Conservation (phyloP, 2,113 vertebrate genomes). For the Puntigrus tetrazona region DNA sequence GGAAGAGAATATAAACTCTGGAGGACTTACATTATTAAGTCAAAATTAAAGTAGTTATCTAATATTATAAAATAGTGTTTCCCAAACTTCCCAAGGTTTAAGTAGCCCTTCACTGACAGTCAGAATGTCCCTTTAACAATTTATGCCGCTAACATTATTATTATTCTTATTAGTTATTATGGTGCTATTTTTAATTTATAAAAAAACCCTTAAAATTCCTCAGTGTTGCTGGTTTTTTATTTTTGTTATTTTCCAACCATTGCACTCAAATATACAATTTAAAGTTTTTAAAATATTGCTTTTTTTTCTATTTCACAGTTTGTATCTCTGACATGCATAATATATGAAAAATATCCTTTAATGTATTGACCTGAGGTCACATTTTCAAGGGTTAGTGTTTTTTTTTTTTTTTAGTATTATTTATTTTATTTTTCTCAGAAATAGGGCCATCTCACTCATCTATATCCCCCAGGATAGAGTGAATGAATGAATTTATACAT, state of each 20-base stretch:
- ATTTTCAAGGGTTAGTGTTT: background rate
- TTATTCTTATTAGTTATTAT: too few relatives aligned
- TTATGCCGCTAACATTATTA: background rate
- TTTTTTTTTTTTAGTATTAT: background rate
- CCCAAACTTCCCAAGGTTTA: background rate
- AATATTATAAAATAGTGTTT: background rate
- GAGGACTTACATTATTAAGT: background rate
- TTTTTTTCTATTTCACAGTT: background rate
- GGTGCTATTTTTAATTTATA: too few relatives aligned
- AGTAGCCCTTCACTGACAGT: background rate
- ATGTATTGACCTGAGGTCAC: background rate
- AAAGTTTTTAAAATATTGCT: background rate
- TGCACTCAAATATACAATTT: background rate
- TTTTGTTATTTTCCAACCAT: background rate
- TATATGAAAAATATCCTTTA: background rate
- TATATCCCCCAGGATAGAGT: background rate
- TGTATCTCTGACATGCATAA: background rate
- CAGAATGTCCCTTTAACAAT: background rate
- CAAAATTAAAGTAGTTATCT: background rate
- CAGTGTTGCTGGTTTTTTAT: background rate
- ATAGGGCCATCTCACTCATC: background rate
- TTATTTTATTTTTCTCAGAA: background rate
- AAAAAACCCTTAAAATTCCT: too few relatives aligned
- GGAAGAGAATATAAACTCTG: conserved; percentile 24
- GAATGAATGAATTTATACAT: background rate